Evolutionary conservation across 1,140 invertebrate genomes (phyloP).

Genomic region (Drosophila ogumai): DNA sequence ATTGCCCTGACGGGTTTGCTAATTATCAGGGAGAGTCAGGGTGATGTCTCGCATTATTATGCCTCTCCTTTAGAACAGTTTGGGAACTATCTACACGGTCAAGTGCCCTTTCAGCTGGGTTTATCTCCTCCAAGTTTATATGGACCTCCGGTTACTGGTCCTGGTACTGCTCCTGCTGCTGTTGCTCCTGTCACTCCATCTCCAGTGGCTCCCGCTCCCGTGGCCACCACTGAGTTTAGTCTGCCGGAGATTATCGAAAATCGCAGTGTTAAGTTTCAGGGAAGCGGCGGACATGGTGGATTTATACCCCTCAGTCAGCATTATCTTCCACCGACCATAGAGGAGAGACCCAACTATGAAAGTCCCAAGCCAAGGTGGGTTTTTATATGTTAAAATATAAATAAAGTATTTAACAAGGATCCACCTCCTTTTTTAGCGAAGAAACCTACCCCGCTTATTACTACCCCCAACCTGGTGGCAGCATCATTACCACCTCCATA

Average conservation of each 20-base stretch:
- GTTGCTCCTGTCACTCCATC: constrained; percentile 33
- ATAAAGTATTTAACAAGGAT: too few species aligned
- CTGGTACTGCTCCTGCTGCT: constrained; percentile 2
- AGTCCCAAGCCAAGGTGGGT: constrained; percentile 65
- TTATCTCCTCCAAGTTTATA: constrained; percentile 39
- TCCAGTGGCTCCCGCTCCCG: constrained; percentile 25
- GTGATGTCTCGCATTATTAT: constrained; percentile 73
- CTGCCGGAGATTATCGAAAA: constrained; percentile 79
- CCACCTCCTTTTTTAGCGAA: constrained; percentile 13
- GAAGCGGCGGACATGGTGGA: constrained; percentile 21
- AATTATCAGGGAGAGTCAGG: not conserved
- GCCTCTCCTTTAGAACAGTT: constrained; percentile 43
- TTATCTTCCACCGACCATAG: constrained; percentile 63
- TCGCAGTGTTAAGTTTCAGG: constrained; percentile 54
- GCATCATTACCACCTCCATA: constrained; percentile 30
- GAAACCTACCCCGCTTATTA: constrained; percentile 57
- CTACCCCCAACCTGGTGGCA: constrained; percentile 48
- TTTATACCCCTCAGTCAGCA: constrained; percentile 75
- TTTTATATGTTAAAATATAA: too few species aligned
- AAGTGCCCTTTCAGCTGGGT: constrained; percentile 38
- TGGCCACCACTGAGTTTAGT: constrained; percentile 63
- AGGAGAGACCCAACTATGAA: constrained; percentile 70
- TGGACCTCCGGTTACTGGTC: constrained; percentile 22
- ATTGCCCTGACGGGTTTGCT: constrained; percentile 9
- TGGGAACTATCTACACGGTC: constrained; percentile 46